A percentile compares a stretch with the other conserved stretches of the same genome.
These are phyloP conservation scores for Hydractinia echinata DNA, from an alignment of 30 jellyfish, hydroid and myxozoan genomes.

Conservation along the genomic window DNA sequence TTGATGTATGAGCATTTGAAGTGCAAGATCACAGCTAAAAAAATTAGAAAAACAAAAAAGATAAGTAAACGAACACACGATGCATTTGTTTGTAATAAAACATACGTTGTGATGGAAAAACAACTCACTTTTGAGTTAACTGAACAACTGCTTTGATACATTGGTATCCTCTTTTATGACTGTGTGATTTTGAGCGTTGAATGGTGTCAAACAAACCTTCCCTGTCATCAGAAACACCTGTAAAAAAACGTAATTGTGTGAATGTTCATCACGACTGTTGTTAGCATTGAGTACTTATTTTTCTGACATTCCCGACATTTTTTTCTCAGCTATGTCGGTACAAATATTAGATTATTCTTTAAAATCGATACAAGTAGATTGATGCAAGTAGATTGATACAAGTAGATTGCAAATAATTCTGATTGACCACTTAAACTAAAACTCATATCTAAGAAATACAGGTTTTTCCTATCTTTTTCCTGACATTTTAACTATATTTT, in stretches of 20 bases:
- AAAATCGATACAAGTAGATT: too few relatives aligned
- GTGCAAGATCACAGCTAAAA: slow-evolving; percentile 82
- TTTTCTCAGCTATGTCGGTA: not conserved
- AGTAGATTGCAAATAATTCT: not conserved
- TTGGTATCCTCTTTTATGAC: slow-evolving; percentile 94
- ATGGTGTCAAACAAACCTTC: slow-evolving; percentile 94
- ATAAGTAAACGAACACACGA: not conserved
- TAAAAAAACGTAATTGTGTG: not conserved
- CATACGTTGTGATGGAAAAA: not conserved
- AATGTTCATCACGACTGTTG: too few relatives aligned
- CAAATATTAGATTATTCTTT: too few relatives aligned
- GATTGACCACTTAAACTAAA: too few relatives aligned
- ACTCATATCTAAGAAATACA: too few relatives aligned
- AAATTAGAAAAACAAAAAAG: not conserved
- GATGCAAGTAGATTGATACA: not conserved
- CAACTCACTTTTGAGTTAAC: slow-evolving; percentile 64
- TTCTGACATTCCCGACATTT: too few relatives aligned
- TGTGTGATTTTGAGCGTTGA: slow-evolving; percentile 91
- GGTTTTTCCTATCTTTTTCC: too few relatives aligned
- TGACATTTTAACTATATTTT: too few relatives aligned
- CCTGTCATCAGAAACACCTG: slow-evolving; percentile 97
- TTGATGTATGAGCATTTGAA: slow-evolving; percentile 49
- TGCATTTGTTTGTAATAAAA: not conserved
- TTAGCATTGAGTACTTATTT: not conserved
- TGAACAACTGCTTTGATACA: slow-evolving; percentile 91